Conservation (phyloP, 2,113 vertebrate species). For the Panurus biarmicus region DNA sequence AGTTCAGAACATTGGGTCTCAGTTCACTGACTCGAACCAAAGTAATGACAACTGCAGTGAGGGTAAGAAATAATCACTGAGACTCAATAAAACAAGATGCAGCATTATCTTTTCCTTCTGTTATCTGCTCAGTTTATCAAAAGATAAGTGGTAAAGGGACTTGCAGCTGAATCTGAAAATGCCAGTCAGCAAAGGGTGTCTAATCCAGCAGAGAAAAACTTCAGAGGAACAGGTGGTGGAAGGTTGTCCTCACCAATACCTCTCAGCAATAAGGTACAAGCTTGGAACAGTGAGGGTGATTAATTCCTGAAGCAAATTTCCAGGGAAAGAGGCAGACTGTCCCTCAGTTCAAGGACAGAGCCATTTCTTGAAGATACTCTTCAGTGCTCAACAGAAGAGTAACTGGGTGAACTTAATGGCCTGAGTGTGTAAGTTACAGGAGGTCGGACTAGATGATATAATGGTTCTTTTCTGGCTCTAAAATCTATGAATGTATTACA, state of each 20-base stretch:
- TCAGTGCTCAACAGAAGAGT: neutral
- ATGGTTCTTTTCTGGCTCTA: neutral
- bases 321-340: neutral
- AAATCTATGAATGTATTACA: neutral
- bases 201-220: neutral
- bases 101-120: neutral
- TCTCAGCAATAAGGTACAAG: neutral
- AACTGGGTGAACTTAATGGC: neutral
- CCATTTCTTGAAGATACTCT: neutral
- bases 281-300: neutral
- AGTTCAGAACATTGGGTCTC: neutral
- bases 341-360: neutral
- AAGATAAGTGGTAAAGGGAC: neutral
- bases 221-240: neutral
- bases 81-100: neutral
- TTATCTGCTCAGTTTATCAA: neutral
- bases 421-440: neutral
- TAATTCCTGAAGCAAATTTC: neutral
- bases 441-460: neutral
- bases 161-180: neutral
- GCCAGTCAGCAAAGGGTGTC: neutral
- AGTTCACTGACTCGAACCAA: neutral
- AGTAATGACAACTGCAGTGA: neutral
- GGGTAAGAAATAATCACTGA: neutral
- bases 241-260: neutral